Percentiles rank a stretch among this genome's conserved stretches.
phyloP scores from a whole-genome alignment of 2,797 vertebrate genomes.

The Tapera naevia region DNA sequence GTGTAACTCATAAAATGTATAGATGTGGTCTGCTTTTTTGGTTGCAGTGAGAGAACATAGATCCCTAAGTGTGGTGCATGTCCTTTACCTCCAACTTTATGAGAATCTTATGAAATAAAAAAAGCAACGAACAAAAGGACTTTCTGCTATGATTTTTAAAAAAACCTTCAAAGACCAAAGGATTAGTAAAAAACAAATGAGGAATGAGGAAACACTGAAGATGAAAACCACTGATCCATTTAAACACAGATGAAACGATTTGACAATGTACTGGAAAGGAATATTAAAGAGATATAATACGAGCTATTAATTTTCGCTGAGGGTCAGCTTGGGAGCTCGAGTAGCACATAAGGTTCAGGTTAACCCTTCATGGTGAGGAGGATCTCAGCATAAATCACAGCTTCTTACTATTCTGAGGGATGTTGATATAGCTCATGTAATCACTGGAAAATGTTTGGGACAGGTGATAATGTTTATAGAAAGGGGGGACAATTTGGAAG shows the following conservation, averaged over 20 bases:
- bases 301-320: constrained; percentile 52
- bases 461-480: not conserved
- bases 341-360: not conserved
- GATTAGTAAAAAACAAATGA: not conserved
- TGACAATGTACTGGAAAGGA: constrained; percentile 14
- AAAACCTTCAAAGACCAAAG: not conserved
- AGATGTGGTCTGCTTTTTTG: not conserved
- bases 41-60: not conserved
- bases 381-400: not conserved
- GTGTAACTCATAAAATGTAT: not conserved
- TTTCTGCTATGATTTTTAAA: not conserved
- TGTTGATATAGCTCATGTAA: not conserved
- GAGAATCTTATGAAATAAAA: not conserved
- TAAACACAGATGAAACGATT: constrained; percentile 31
- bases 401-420: not conserved
- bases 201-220: constrained; percentile 32
- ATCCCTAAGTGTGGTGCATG: not conserved
- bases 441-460: not conserved
- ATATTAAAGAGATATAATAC: constrained; percentile 45
- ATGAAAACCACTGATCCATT: constrained; percentile 41
- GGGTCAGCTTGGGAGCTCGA: constrained; percentile 24
- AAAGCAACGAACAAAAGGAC: not conserved
- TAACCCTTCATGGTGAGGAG: constrained; percentile 11
- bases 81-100: not conserved
- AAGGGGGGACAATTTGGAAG: not conserved